Conservation (phyloP, 2,797 vertebrate genomes). For the Etheostoma nigrum region DNA sequence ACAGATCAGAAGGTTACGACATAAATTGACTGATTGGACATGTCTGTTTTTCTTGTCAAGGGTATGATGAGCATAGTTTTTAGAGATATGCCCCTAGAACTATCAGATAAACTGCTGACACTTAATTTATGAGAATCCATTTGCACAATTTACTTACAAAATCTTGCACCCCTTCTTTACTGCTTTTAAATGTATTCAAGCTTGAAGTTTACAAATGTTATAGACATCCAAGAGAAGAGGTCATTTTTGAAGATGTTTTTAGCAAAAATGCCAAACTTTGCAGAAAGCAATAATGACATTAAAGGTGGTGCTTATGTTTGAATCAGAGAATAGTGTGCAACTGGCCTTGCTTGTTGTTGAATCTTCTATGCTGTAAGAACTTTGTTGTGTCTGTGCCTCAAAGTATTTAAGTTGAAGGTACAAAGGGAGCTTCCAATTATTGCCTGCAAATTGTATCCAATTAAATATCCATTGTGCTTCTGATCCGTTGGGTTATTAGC, state of each 20-base stretch:
- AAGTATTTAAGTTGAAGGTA: neutral
- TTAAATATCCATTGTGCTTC: neutral
- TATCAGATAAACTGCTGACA: slow-evolving; percentile 32
- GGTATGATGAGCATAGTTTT: slow-evolving; percentile 20
- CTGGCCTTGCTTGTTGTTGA: neutral
- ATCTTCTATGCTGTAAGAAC: neutral
- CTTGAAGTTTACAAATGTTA: neutral
- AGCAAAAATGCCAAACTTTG: neutral
- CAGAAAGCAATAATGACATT: neutral
- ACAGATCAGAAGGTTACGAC: slow-evolving; percentile 39
- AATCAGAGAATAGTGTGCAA: neutral
- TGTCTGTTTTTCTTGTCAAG: slow-evolving; percentile 47
- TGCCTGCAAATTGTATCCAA: neutral
- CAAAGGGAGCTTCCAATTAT: neutral
- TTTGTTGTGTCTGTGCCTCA: neutral
- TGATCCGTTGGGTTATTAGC: slow-evolving; percentile 7
- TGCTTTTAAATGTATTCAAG: slow-evolving; percentile 1
- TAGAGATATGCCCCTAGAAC: slow-evolving; percentile 22
- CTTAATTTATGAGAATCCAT: slow-evolving; percentile 16
- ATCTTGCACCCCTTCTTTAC: neutral
- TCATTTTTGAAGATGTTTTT: neutral
- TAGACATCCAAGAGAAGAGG: neutral
- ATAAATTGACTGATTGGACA: slow-evolving; percentile 39
- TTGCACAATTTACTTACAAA: slow-evolving; percentile 7
- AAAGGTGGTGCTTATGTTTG: neutral